phyloP scores from a whole-genome alignment of 2,888 invertebrate genomes.

The Boloria selene region DNA sequence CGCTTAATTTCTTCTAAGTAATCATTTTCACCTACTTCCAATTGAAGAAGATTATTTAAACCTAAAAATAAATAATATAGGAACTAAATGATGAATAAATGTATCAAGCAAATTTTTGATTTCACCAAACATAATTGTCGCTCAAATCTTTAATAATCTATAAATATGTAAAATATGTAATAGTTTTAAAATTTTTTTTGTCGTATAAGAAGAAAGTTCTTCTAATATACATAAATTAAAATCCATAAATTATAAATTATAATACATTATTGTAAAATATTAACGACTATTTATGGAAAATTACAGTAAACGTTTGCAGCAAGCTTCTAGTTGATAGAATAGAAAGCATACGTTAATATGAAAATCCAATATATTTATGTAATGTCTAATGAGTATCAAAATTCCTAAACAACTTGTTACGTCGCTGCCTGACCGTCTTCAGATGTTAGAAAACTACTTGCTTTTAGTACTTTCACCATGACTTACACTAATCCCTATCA shows the following conservation, averaged over 20 bases:
- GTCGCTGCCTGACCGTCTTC: slow-evolving; percentile 23
- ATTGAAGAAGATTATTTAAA: slow-evolving; percentile 75
- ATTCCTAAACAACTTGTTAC: slow-evolving; percentile 29
- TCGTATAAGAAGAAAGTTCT: too few species aligned
- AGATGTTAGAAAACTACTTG: slow-evolving; percentile 17
- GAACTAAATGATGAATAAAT: too few species aligned
- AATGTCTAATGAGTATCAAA: slow-evolving; percentile 33
- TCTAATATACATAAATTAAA: too few species aligned
- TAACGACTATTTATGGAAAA: not conserved
- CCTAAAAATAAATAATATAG: slow-evolving; percentile 56
- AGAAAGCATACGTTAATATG: slow-evolving; percentile 39
- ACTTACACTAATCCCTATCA: not conserved
- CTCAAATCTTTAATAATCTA: too few species aligned
- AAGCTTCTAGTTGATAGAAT: slow-evolving; percentile 24
- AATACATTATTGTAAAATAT: not conserved
- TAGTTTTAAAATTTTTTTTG: too few species aligned
- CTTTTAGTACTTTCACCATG: slow-evolving; percentile 23
- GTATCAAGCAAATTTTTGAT: too few species aligned
- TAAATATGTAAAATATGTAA: too few species aligned
- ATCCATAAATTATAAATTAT: too few species aligned
- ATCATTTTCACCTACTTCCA: slow-evolving; percentile 84
- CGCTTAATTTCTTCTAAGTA: slow-evolving; percentile 80
- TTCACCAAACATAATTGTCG: too few species aligned
- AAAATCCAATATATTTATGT: slow-evolving; percentile 33
- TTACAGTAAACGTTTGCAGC: slow-evolving; percentile 1